These are phyloP conservation scores for Lichenostomus cassidix DNA, from an alignment of 2,113 vertebrate species.

Conservation along the genomic window DNA sequence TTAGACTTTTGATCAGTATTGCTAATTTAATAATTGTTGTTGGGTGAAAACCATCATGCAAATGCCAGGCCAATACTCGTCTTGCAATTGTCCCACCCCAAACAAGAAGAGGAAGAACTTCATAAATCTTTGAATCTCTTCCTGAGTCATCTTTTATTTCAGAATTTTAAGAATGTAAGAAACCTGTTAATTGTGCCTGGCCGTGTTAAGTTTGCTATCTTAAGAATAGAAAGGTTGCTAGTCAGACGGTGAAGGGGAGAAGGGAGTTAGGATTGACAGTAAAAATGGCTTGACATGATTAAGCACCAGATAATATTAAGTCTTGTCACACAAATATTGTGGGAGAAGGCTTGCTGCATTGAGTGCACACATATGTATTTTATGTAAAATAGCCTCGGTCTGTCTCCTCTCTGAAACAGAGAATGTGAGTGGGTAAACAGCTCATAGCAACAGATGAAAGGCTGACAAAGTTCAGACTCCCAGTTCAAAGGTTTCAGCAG, in stretches of 20 bases:
- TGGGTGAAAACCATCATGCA: not conserved
- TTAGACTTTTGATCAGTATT: not conserved
- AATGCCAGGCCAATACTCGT: rapidly evolving
- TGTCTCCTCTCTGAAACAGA: not conserved
- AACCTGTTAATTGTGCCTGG: not conserved
- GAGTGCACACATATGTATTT: not conserved
- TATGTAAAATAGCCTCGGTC: not conserved
- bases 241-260: not conserved
- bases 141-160: not conserved
- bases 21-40: not conserved
- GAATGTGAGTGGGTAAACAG: not conserved
- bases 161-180: constrained; percentile 28
- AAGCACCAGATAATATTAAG: constrained; percentile 15
- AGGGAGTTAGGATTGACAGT: constrained; percentile 20
- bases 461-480: constrained; percentile 11
- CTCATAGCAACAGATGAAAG: constrained; percentile 38
- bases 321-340: not conserved
- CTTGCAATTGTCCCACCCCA: not conserved
- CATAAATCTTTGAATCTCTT: not conserved
- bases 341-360: not conserved
- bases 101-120: not conserved
- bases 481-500: constrained; percentile 27
- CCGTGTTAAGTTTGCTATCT: not conserved
- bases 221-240: constrained; percentile 19
- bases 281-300: constrained; percentile 53